Base-by-base conservation (phyloP, 2,797 vertebrate species). In the Pteronotus mesoamericanus region DNA sequence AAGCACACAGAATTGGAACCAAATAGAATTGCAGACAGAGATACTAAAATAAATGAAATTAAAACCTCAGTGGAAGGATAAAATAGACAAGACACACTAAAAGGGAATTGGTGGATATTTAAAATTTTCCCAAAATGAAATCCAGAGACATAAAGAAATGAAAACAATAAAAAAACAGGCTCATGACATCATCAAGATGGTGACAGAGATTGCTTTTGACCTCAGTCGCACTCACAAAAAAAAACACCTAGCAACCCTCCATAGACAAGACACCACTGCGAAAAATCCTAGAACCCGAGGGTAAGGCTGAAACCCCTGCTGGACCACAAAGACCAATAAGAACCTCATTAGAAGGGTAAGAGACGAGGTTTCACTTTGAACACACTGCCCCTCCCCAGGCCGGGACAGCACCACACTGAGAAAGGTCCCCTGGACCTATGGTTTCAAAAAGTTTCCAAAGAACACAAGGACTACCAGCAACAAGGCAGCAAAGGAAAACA, bases 11-110 rank as follows among this genome's bases (percentile, higher is more conserved):
- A 95, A 72, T 14, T 48, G 37, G 74, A 92, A 89, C 37, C 29
- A 89, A 80, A 32, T 80, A 71, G 79, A 89, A 22, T 80, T 72
- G 68, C 77, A 86, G 37, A 86, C 46, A 39, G 42, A 87, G 37
- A 80, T 51, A 61, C 51, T 89, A 92, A 93, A 82, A 95, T 82
- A 93, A 83, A 53, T 69, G 71, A 89, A 84, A 86, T 71, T 55
- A 86, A 89, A 86, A 86, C 34, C 29, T 89, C 42, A 64, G 51
- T 42, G 11, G n/a, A 77, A 4, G 19, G 3, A 91, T 66, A 87
- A 88, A 79, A 79, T 3, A 94, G 34, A 78, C 1, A 83, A 93
- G 55, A 92, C 26, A 37, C 1, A 64, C 51, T 55, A 82, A 82
- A 69, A 91, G 85, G 39, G 59, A 92, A 92, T 42, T 48, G 10